Evolutionary conservation across 1,140 invertebrate species (phyloP).

Genomic region (Heliconius hermathena): DNA sequence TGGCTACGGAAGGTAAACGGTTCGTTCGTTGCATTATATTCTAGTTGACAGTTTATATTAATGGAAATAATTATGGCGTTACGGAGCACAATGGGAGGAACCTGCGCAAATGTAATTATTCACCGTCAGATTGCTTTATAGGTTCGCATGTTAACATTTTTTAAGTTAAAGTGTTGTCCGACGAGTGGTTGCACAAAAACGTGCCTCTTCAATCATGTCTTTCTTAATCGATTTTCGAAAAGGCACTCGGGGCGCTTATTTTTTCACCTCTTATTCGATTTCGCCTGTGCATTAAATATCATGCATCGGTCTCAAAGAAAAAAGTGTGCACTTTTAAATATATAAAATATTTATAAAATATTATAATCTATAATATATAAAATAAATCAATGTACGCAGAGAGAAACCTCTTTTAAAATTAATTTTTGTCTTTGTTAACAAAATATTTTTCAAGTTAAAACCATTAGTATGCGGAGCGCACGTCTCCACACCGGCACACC

Average conservation of each 20-base stretch:
- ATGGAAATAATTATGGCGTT: slow-evolving; percentile 62
- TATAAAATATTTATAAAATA: too few relatives aligned
- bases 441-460: slow-evolving; percentile 15
- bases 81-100: slow-evolving; percentile 52
- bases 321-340: too few relatives aligned
- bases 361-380: too few relatives aligned
- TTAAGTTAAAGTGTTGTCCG: slow-evolving; percentile 51
- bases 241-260: slow-evolving; percentile 59
- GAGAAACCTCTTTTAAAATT: neutral
- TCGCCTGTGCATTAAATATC: slow-evolving; percentile 57
- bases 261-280: slow-evolving; percentile 52
- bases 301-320: slow-evolving; percentile 26
- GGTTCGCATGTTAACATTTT: slow-evolving; percentile 50
- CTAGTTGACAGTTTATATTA: slow-evolving; percentile 54
- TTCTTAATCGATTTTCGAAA: slow-evolving; percentile 74
- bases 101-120: slow-evolving; percentile 66
- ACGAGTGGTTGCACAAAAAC: slow-evolving; percentile 51
- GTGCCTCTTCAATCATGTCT: slow-evolving; percentile 66
- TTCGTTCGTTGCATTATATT: slow-evolving; percentile 35
- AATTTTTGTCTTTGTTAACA: neutral
- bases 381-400: too few relatives aligned
- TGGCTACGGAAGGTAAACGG: too few relatives aligned
- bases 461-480: slow-evolving; percentile 59
- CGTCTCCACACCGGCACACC: slow-evolving; percentile 41
- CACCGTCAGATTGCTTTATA: slow-evolving; percentile 65